These are phyloP conservation scores for Pristionchus entomophagus DNA, from an alignment of 2,888 invertebrate genomes.

Conservation along the genomic window DNA sequence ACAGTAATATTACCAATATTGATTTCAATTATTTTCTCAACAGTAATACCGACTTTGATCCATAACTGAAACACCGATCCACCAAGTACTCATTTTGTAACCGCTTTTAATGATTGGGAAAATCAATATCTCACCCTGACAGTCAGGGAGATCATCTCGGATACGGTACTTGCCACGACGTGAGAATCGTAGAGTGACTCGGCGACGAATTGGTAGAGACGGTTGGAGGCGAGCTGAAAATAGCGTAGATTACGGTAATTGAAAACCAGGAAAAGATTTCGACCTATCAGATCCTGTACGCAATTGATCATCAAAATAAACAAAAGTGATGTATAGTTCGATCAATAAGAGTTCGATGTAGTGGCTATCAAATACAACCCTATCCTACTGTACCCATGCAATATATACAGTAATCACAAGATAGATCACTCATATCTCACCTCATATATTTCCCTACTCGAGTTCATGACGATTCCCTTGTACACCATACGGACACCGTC, in stretches of 20 bases:
- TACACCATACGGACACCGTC: slow-evolving; percentile 61
- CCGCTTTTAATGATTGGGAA: no score
- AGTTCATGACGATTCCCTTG: slow-evolving; percentile 63
- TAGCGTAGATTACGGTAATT: neutral
- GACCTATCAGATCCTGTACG: no score
- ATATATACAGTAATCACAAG: neutral
- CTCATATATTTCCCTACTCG: slow-evolving; percentile 57
- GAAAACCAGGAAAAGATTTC: no score
- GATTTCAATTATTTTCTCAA: neutral
- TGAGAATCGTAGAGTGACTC: slow-evolving; percentile 87
- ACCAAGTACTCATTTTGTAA: neutral
- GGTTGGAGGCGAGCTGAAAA: slow-evolving; percentile 83
- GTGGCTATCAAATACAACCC: no score
- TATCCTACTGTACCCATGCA: no score
- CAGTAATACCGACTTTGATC: slow-evolving; percentile 22
- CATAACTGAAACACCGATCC: neutral
- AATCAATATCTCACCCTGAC: slow-evolving; percentile 77
- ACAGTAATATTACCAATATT: neutral
- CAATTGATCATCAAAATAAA: no score
- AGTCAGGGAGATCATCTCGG: slow-evolving; percentile 82
- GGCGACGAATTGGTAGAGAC: slow-evolving; percentile 84
- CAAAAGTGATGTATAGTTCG: no score
- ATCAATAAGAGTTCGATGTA: no score
- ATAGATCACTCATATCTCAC: slow-evolving; percentile 50
- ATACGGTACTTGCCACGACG: slow-evolving; percentile 87